These are phyloP conservation scores for Enteromius argenteus DNA, from an alignment of 2,797 vertebrate genomes.

Conservation along the genomic window DNA sequence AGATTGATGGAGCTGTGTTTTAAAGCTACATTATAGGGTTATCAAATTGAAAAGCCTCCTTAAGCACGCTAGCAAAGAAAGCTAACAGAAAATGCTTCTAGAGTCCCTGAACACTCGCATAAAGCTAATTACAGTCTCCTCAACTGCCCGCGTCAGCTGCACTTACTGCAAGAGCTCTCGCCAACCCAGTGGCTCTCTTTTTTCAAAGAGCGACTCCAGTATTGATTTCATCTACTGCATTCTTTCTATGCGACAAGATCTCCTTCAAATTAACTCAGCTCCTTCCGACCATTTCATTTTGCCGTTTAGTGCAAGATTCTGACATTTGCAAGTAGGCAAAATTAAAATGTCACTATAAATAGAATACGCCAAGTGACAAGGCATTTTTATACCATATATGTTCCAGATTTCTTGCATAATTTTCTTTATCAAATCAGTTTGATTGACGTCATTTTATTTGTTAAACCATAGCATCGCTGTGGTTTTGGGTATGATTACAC, in stretches of 20 bases:
- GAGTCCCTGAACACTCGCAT: conserved; percentile 29
- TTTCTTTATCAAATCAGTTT: background rate
- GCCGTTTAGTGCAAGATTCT: conserved; percentile 30
- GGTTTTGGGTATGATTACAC: background rate
- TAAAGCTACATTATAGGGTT: conserved; percentile 8
- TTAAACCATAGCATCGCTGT: background rate
- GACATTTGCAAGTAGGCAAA: conserved; percentile 54
- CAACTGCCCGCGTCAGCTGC: conserved; percentile 23
- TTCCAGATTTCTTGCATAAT: background rate
- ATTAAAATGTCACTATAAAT: conserved; percentile 53
- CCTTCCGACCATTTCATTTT: conserved; percentile 45
- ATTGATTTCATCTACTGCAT: conserved; percentile 46
- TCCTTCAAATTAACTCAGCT: conserved; percentile 54
- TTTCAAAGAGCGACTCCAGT: conserved; percentile 15
- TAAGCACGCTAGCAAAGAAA: background rate
- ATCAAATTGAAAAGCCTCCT: background rate
- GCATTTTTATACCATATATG: conserved; percentile 12
- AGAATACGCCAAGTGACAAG: conserved; percentile 9
- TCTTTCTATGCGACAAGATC: conserved; percentile 37
- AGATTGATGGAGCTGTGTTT: background rate
- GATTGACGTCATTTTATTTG: background rate
- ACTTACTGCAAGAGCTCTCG: conserved; percentile 26
- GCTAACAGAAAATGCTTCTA: background rate
- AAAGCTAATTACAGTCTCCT: conserved; percentile 41
- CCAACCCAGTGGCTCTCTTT: conserved; percentile 14